phyloP scores from a whole-genome alignment of 2,888 invertebrate genomes.

The Melangyna quadrimaculata region DNA sequence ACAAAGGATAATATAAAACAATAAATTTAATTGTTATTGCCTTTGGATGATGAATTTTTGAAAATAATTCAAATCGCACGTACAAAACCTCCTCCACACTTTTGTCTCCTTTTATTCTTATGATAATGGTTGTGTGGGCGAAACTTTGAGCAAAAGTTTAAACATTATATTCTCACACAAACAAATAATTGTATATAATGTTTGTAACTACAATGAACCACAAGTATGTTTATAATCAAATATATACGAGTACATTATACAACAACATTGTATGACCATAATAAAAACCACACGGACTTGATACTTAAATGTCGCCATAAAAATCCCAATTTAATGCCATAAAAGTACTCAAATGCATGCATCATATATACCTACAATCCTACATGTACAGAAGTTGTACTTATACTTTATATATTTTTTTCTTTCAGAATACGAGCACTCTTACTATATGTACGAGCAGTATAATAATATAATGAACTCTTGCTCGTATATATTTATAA shows the following conservation, averaged over 20 bases:
- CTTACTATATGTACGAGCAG: not conserved
- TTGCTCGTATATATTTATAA: constrained; percentile 15
- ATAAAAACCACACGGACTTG: constrained; percentile 62
- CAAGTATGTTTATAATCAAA: not conserved
- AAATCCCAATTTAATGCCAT: constrained; percentile 69
- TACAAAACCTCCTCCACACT: not conserved
- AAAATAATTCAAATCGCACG: constrained; percentile 31
- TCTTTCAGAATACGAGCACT: not conserved
- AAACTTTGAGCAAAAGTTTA: not conserved
- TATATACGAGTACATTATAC: not conserved
- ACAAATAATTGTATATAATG: not conserved
- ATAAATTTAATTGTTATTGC: constrained; percentile 13
- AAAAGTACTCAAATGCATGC: constrained; percentile 37
- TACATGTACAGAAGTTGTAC: not conserved
- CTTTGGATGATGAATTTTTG: constrained; percentile 58
- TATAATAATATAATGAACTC: constrained; percentile 47
- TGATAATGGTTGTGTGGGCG: not conserved
- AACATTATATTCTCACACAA: not conserved
- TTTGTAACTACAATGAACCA: not conserved
- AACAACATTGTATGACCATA: constrained; percentile 54
- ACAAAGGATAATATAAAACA: not conserved
- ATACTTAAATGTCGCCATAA: constrained; percentile 68
- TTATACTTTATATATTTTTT: not conserved
- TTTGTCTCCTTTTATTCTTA: not conserved
- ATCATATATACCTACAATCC: no score